Evolutionary conservation across 2,888 invertebrate genomes (phyloP).

Genomic region (Lasioglossum malachurum): DNA sequence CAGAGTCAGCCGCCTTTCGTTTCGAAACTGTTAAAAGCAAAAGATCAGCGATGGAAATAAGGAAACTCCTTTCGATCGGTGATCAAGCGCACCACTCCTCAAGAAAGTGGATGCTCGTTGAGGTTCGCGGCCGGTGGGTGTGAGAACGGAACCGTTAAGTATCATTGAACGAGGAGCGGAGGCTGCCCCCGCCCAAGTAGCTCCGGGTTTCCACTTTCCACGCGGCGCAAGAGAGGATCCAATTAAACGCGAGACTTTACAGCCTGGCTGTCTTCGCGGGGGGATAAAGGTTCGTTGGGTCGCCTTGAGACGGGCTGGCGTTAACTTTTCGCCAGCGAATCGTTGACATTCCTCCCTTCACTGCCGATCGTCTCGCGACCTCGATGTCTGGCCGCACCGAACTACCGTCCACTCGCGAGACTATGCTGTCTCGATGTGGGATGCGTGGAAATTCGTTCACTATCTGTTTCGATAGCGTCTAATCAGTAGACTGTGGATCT

Average conservation of each 20-base stretch:
- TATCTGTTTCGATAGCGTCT: neutral
- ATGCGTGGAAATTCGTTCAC: too few species aligned
- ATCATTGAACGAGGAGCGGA: conserved; percentile 62
- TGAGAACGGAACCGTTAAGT: conserved; percentile 68
- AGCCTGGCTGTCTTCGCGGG: conserved; percentile 13
- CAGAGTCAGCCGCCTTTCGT: neutral
- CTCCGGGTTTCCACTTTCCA: conserved; percentile 31
- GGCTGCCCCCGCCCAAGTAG: conserved; percentile 34
- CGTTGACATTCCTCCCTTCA: conserved; percentile 38
- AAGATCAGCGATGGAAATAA: conserved; percentile 46
- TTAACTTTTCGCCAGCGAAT: conserved; percentile 40
- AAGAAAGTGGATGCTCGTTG: conserved; percentile 44
- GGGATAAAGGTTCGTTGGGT: conserved; percentile 22
- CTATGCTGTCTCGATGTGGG: neutral
- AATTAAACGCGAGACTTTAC: conserved; percentile 61
- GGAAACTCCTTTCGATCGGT: conserved; percentile 59
- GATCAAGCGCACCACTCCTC: conserved; percentile 57
- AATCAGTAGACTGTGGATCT: neutral
- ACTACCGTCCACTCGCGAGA: neutral
- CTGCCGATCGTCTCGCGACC: conserved; percentile 15
- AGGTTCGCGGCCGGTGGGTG: conserved; percentile 62
- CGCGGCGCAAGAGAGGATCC: conserved; percentile 27
- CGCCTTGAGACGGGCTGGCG: conserved; percentile 29
- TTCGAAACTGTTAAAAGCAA: conserved; percentile 8
- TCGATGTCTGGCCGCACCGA: neutral